Conservation (phyloP, 2,888 invertebrate genomes). For the Pristionchus mayeri region DNA sequence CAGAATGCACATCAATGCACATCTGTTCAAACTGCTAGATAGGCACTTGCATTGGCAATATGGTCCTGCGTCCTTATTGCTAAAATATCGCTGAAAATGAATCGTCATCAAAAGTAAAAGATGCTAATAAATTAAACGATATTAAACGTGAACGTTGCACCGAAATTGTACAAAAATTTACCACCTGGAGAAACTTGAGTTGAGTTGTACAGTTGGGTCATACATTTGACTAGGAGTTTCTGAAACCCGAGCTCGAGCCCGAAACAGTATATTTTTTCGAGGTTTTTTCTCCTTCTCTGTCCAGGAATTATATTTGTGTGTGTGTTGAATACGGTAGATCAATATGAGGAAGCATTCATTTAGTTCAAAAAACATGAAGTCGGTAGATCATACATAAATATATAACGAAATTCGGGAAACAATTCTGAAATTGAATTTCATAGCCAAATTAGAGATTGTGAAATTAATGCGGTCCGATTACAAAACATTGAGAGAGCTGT, state of each 20-base stretch:
- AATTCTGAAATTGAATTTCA: conserved; percentile 44
- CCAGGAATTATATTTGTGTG: neutral
- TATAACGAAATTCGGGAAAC: conserved; percentile 47
- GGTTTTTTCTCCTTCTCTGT: neutral
- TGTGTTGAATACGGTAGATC: neutral
- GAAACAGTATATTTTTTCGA: neutral
- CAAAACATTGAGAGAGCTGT: conserved; percentile 32
- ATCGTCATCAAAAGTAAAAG: too few relatives aligned
- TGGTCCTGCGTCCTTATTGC: too few relatives aligned
- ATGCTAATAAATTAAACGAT: too few relatives aligned
- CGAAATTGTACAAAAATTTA: too few relatives aligned
- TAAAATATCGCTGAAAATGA: too few relatives aligned
- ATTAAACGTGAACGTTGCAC: too few relatives aligned
- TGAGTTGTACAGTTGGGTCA: too few relatives aligned
- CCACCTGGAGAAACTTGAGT: too few relatives aligned
- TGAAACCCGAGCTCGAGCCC: neutral
- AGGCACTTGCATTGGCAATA: too few relatives aligned
- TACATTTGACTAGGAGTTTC: neutral
- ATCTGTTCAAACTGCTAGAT: too few relatives aligned
- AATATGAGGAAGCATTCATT: conserved; percentile 43
- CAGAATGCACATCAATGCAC: too few relatives aligned
- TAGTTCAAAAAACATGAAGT: conserved; percentile 45
- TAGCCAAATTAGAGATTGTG: conserved; percentile 45
- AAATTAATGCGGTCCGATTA: conserved; percentile 45
- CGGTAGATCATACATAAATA: conserved; percentile 50